These are phyloP conservation scores for Poecile montanus DNA, from an alignment of 2,797 vertebrate species.

Conservation along the genomic window DNA sequence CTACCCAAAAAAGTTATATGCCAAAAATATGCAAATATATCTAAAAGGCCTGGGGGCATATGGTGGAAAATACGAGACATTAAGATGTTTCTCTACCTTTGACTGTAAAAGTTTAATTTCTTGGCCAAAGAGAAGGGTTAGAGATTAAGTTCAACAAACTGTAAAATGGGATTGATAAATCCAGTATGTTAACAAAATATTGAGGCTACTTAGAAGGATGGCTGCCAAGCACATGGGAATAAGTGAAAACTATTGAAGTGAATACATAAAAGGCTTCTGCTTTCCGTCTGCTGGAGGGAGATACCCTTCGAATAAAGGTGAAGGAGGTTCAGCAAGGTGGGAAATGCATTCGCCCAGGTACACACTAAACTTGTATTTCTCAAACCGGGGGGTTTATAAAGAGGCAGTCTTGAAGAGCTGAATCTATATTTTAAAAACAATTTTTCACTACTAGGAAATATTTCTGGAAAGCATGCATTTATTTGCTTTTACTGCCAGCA, in stretches of 20 bases:
- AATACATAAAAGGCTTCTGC: not conserved
- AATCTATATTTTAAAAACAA: not conserved
- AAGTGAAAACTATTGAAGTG: not conserved
- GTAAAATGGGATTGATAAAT: not conserved
- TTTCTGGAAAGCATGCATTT: not conserved
- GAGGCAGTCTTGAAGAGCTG: not conserved
- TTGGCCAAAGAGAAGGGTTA: not conserved
- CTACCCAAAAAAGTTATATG: not conserved
- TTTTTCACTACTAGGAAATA: not conserved
- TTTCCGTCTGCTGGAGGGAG: not conserved
- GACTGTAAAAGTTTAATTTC: not conserved
- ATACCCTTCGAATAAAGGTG: not conserved
- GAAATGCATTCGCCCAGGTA: not conserved
- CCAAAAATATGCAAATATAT: not conserved
- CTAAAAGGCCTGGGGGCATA: not conserved
- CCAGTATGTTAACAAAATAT: not conserved
- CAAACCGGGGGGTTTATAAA: not conserved
- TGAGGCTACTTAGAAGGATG: not conserved
- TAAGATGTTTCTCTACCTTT: not conserved
- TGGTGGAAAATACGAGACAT: not conserved
- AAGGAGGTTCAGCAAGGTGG: not conserved
- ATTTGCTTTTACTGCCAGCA: conserved; percentile 17
- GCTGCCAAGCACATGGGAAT: not conserved
- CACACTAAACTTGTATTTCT: not conserved
- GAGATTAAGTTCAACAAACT: not conserved